phyloP scores from a whole-genome alignment of 2,113 vertebrate species.

The Condylura cristata region DNA sequence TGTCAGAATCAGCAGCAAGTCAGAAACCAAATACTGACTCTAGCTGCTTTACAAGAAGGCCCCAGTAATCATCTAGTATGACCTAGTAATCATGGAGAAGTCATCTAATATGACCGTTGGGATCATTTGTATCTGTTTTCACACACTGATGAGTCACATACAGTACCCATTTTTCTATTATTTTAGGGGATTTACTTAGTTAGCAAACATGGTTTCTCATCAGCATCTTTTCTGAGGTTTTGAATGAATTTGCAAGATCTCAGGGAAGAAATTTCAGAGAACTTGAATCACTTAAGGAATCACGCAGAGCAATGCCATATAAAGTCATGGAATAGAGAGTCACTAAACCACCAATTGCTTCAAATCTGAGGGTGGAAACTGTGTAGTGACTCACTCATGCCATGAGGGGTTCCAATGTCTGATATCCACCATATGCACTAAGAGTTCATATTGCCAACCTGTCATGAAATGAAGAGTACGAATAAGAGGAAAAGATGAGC shows the following conservation, averaged over 20 bases:
- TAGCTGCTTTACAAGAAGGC: neutral
- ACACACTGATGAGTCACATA: neutral
- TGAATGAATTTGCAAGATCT: conserved; percentile 46
- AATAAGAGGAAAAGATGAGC: neutral
- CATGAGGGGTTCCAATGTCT: conserved; percentile 2
- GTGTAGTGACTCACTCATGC: conserved; percentile 61
- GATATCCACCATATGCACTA: neutral
- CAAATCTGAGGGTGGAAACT: conserved; percentile 37
- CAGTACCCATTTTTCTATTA: conserved; percentile 25
- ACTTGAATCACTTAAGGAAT: conserved; percentile 56
- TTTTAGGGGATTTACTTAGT: neutral
- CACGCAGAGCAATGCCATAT: conserved; percentile 18
- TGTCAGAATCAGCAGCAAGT: neutral
- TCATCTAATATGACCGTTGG: neutral
- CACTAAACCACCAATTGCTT: conserved; percentile 32
- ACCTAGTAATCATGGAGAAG: neutral
- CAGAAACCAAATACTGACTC: neutral
- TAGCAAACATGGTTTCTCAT: conserved; percentile 56
- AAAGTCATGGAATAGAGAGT: conserved; percentile 45
- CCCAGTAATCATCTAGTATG: neutral
- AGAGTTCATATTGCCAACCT: neutral
- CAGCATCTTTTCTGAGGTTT: conserved; percentile 63
- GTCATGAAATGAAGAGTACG: neutral
- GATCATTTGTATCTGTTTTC: conserved; percentile 18
- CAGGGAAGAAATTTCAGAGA: conserved; percentile 36